Conservation (phyloP, 2,113 vertebrate species). For the Rhegmatorhina hoffmannsi region DNA sequence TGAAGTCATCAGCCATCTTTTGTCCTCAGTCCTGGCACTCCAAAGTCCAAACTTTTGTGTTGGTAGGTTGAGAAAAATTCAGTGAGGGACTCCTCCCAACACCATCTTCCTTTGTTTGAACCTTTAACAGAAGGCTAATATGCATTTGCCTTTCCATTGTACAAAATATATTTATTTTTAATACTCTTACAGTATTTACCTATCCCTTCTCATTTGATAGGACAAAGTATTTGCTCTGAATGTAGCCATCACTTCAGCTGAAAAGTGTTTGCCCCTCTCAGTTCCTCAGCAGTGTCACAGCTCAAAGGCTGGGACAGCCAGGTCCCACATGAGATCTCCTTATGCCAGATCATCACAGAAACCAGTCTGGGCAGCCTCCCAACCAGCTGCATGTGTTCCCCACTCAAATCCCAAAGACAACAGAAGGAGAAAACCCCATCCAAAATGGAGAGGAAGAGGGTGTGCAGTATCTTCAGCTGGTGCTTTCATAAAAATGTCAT, state of each 20-base stretch:
- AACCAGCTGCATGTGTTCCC: background rate
- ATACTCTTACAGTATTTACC: background rate
- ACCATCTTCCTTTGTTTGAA: too few relatives aligned
- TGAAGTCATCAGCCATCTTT: too few relatives aligned
- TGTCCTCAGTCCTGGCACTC: too few relatives aligned
- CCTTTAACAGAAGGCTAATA: background rate
- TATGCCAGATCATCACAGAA: accelerated
- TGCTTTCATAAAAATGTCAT: background rate
- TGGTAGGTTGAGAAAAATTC: too few relatives aligned
- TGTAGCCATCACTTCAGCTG: background rate
- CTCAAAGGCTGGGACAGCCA: background rate
- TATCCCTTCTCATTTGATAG: background rate
- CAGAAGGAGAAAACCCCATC: background rate
- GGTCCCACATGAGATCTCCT: background rate
- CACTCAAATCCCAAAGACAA: background rate
- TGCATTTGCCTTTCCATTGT: background rate
- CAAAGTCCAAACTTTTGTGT: too few relatives aligned
- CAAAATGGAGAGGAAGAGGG: background rate
- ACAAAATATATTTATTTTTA: background rate
- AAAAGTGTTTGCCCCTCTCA: background rate
- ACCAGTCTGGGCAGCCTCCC: background rate
- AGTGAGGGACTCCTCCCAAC: too few relatives aligned
- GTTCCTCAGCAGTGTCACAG: background rate
- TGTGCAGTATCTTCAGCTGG: background rate
- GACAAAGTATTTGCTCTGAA: background rate